Percentiles rank a stretch among this genome's conserved stretches.
phyloP scores from a whole-genome alignment of 2,113 vertebrate genomes.

The Cyanoramphus novaezelandiae region DNA sequence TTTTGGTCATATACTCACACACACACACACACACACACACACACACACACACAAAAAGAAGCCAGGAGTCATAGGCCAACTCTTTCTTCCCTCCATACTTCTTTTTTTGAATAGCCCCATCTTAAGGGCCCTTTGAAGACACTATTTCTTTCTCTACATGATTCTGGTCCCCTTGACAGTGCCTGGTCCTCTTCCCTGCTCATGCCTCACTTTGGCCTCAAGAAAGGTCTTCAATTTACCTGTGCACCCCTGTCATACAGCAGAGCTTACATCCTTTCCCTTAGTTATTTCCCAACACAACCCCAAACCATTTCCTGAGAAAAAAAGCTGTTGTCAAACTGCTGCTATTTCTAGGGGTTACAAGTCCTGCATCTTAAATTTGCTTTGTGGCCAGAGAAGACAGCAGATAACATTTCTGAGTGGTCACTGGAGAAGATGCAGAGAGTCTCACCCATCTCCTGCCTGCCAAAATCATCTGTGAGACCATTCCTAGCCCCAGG shows the following conservation, averaged over 20 bases:
- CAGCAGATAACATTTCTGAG: not conserved
- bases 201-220: not conserved
- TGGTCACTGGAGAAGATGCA: not conserved
- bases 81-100: not conserved
- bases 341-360: not conserved
- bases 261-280: not conserved
- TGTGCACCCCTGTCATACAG: not conserved
- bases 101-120: not conserved
- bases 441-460: not conserved
- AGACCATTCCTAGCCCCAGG: not conserved
- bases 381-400: not conserved
- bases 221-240: not conserved
- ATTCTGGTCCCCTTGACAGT: not conserved
- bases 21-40: not conserved
- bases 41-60: too few species aligned
- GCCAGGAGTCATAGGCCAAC: not conserved
- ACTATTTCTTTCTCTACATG: not conserved
- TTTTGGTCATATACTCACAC: not conserved
- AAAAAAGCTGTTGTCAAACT: not conserved
- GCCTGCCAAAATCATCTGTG: not conserved
- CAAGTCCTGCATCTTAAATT: not conserved
- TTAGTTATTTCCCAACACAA: not conserved
- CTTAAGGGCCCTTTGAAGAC: not conserved
- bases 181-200: not conserved
- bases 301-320: not conserved